Evolutionary conservation across 2,888 invertebrate genomes (phyloP).

Genomic region (Epicampocera succincta): DNA sequence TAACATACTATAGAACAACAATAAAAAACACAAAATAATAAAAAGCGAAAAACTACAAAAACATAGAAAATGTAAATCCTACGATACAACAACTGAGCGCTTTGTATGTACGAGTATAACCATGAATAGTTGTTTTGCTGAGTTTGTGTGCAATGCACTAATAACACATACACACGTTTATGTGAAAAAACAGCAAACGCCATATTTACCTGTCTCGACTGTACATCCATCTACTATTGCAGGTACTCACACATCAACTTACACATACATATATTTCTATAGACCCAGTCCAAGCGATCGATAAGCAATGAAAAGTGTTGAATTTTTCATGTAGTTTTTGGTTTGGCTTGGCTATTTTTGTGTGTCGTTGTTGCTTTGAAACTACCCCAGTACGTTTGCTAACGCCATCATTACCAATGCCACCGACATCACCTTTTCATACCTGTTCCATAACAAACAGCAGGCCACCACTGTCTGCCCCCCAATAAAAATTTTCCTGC

Average conservation of each 20-base stretch:
- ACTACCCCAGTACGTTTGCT: constrained; percentile 3
- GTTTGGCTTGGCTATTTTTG: constrained; percentile 54
- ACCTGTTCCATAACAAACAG: constrained; percentile 6
- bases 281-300: constrained; percentile 66
- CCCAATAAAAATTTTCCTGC: constrained; percentile 11
- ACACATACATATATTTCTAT: constrained; percentile 12
- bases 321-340: constrained; percentile 69
- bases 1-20: constrained; percentile 54
- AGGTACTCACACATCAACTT: neutral
- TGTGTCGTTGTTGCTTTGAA: constrained; percentile 20
- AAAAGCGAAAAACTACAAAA: constrained; percentile 17
- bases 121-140: constrained; percentile 21
- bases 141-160: constrained; percentile 14
- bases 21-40: constrained; percentile 17
- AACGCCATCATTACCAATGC: constrained; percentile 13
- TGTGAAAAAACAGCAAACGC: constrained; percentile 27
- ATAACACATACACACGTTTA: neutral
- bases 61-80: constrained; percentile 36
- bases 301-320: constrained; percentile 72
- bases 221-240: neutral
- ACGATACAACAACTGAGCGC: constrained; percentile 19
- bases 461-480: neutral
- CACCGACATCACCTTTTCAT: neutral
- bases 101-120: constrained; percentile 39
- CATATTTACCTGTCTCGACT: constrained; percentile 12